Base-by-base conservation (phyloP, 2,888 invertebrate genomes). In the Drosophila hamatofila region DNA sequence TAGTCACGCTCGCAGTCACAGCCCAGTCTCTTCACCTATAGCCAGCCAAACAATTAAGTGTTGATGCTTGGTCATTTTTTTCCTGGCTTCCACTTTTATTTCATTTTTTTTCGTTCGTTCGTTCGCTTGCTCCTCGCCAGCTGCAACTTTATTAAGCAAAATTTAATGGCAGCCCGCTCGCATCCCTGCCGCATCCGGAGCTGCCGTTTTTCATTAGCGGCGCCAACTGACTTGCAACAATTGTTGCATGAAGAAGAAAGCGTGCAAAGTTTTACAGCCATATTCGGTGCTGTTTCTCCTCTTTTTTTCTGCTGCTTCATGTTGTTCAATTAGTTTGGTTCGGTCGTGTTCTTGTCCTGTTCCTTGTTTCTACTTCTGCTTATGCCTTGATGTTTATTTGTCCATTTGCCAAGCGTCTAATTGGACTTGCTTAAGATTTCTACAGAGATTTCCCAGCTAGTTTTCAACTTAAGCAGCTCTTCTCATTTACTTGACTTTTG, bases 111-210 rank as follows among this genome's bases (percentile, higher is more conserved):
- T 60, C n/a, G n/a, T 64, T 27, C 30, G n/a, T 44, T 33, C 27
- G 41, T 44, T 60, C 60, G 52, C 37, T 60, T 33, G 21, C 35
- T 52, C 16, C 59, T 60, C 44, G 57, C 51, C 90, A 89, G 89
- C 89, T 88, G 88, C 89, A 88, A 88, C 88, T 88, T 89, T 90
- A 88, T 88, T 88, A 89, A 88, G 90, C 83, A 76, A 87, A 89
- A 89, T 88, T 90, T 88, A 90, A 88, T 89, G 90, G 79, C 42
- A 52, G 37, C 55, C 49, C 46, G 52, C 35, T 33, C 27, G 11
- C 42, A 63, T 49, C 27, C 48, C 30, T 46, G 23, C 42, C 35
- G 62, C 54, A 71, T 76, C 65, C 57, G 63, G 35, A 69, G 75
- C 80, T 88, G 88, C 80, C 85, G 82, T 88, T 89, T 89, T 85